These are phyloP conservation scores for Anguilla japonica DNA, from an alignment of 2,113 vertebrate species.

Conservation along the genomic window DNA sequence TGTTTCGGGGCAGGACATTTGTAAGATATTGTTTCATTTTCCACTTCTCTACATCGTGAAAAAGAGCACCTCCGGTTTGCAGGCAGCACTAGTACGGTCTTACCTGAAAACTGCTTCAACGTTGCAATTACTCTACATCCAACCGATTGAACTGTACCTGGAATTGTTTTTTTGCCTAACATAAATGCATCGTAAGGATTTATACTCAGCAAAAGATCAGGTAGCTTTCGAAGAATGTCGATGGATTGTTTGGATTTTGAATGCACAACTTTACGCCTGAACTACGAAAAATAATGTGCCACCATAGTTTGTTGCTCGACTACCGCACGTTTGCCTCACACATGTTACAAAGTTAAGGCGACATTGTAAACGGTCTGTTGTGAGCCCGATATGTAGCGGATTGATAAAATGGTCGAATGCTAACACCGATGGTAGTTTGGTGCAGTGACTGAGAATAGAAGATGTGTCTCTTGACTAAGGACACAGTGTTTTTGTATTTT, in stretches of 20 bases:
- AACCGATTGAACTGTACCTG: constrained; percentile 27
- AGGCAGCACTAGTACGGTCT: constrained; percentile 55
- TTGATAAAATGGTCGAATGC: neutral
- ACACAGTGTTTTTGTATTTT: constrained; percentile 87
- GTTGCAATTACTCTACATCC: constrained; percentile 41
- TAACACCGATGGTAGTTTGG: constrained; percentile 25
- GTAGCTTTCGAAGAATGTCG: neutral
- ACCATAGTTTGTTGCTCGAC: constrained; percentile 41
- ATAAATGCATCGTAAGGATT: neutral
- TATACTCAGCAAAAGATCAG: neutral
- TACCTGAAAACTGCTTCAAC: constrained; percentile 61
- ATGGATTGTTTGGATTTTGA: constrained; percentile 21
- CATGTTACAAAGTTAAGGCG: constrained; percentile 32
- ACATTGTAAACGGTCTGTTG: constrained; percentile 27
- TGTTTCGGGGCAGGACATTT: constrained; percentile 8
- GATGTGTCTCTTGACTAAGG: constrained; percentile 73
- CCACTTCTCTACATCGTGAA: constrained; percentile 38
- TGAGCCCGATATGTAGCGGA: constrained; percentile 36
- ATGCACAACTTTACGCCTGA: constrained; percentile 48
- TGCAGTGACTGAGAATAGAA: constrained; percentile 46
- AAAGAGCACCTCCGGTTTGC: constrained; percentile 43
- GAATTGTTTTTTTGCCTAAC: constrained; percentile 12
- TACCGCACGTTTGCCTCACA: constrained; percentile 16
- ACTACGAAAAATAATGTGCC: constrained; percentile 51
- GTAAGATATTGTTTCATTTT: constrained; percentile 26